Evolutionary conservation across 2,113 vertebrate genomes (phyloP).

Genomic region (Sinocyclocheilus maitianheensis): DNA sequence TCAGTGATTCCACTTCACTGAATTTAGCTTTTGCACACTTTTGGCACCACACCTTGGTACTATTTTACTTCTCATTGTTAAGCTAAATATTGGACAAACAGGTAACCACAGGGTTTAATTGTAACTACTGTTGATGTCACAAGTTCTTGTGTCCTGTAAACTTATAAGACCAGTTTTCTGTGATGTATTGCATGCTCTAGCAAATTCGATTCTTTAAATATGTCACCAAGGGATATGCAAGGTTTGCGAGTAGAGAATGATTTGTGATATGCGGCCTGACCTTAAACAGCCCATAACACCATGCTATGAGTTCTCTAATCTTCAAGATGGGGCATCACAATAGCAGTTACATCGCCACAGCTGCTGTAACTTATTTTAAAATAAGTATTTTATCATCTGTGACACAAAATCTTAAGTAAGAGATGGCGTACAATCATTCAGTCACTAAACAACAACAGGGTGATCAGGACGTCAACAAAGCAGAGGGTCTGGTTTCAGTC

Average conservation of each 20-base stretch:
- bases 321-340: no score
- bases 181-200: not conserved
- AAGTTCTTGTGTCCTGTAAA: not conserved
- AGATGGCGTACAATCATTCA: not conserved
- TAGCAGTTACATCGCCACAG: not conserved
- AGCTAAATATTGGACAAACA: not conserved
- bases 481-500: not conserved
- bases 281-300: no score
- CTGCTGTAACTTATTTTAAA: no score
- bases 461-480: not conserved
- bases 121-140: not conserved
- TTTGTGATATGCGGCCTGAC: no score
- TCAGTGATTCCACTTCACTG: not conserved
- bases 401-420: not conserved
- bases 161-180: not conserved
- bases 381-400: not conserved
- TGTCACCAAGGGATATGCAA: no score
- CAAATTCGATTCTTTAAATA: no score
- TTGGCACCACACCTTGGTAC: constrained; percentile 8
- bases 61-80: not conserved
- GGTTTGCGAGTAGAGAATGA: no score
- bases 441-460: not conserved
- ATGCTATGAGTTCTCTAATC: no score
- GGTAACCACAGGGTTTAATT: not conserved
- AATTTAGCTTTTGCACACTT: not conserved